A percentile compares a stretch with the other conserved stretches of the same genome.
phyloP scores from a whole-genome alignment of 2,113 vertebrate genomes.

The Albula goreensis region DNA sequence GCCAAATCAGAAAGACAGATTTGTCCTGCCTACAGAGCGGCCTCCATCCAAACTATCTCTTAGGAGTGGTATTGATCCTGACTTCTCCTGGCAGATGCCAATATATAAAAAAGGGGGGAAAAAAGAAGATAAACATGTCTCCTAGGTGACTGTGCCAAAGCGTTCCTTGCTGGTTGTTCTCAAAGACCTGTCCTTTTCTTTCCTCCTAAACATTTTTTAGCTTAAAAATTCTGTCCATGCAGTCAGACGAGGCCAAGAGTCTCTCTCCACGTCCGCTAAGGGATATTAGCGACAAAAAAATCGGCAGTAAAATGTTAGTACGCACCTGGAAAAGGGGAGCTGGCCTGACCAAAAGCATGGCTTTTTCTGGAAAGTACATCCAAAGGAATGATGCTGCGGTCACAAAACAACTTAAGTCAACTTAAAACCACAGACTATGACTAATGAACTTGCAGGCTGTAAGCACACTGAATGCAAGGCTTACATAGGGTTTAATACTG shows the following conservation, averaged over 20 bases:
- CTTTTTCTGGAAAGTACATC: constrained; percentile 24
- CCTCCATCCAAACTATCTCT: not conserved
- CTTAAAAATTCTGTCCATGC: not conserved
- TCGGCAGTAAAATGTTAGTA: not conserved
- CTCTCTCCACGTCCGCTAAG: no score
- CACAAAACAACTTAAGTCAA: not conserved
- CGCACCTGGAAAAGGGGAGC: constrained; percentile 31
- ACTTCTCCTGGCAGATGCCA: not conserved
- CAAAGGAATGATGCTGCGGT: not conserved
- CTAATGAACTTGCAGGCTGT: not conserved
- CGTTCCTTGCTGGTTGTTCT: constrained; percentile 24
- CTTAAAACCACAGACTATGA: not conserved
- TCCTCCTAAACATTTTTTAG: constrained; percentile 17
- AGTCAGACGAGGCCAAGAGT: not conserved
- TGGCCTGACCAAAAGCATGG: constrained; percentile 55
- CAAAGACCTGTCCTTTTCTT: not conserved
- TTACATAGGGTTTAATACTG: not conserved
- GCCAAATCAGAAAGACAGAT: not conserved
- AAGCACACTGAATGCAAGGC: not conserved
- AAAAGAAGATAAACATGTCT: not conserved
- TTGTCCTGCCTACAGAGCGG: not conserved
- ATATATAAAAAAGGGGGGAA: not conserved
- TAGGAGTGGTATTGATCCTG: constrained; percentile 36
- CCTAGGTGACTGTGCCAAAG: constrained; percentile 35
- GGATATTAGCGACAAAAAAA: no score